These are phyloP conservation scores for Macrostomum lignano DNA, from an alignment of 1,140 invertebrate species.

Conservation along the genomic window DNA sequence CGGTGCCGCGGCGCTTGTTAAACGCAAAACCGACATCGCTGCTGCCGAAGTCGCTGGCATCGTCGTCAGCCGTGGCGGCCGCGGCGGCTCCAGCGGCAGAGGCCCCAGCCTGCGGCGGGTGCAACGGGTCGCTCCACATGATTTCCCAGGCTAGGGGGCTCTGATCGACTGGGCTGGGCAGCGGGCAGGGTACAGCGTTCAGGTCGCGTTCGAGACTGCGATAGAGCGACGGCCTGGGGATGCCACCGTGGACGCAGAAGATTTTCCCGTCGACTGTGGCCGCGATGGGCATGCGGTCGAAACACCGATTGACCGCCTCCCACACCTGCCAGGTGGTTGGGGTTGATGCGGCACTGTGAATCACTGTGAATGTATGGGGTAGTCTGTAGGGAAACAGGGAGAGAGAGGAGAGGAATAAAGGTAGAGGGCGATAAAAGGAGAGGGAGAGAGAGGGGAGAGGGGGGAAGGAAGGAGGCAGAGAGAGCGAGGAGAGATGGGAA, in stretches of 20 bases:
- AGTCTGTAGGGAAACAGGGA: too few relatives aligned
- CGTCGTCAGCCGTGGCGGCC: background rate
- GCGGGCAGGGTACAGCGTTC: slow-evolving; percentile 36
- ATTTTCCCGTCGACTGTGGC: slow-evolving; percentile 41
- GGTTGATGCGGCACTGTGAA: too few relatives aligned
- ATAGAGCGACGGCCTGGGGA: slow-evolving; percentile 32
- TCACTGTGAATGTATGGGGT: too few relatives aligned
- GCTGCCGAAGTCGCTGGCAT: background rate
- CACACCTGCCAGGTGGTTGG: too few relatives aligned
- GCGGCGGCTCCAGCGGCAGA: background rate
- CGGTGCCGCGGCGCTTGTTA: slow-evolving; percentile 40
- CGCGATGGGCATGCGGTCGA: slow-evolving; percentile 40
- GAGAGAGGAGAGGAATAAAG: too few relatives aligned
- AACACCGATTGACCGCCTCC: slow-evolving; percentile 39
- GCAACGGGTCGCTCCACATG: slow-evolving; percentile 43
- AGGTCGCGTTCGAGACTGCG: slow-evolving; percentile 11
- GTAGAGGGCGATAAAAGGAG: too few relatives aligned
- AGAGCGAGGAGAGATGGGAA: too few relatives aligned
- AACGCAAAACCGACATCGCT: slow-evolving; percentile 37
- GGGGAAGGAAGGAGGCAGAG: too few relatives aligned
- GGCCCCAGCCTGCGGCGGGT: background rate
- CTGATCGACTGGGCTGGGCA: slow-evolving; percentile 36
- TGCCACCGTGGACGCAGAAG: slow-evolving; percentile 45
- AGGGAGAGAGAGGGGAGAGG: too few relatives aligned
- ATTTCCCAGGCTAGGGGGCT: slow-evolving; percentile 43